Conservation (phyloP, 2,113 vertebrate genomes). For the Nerophis ophidion region DNA sequence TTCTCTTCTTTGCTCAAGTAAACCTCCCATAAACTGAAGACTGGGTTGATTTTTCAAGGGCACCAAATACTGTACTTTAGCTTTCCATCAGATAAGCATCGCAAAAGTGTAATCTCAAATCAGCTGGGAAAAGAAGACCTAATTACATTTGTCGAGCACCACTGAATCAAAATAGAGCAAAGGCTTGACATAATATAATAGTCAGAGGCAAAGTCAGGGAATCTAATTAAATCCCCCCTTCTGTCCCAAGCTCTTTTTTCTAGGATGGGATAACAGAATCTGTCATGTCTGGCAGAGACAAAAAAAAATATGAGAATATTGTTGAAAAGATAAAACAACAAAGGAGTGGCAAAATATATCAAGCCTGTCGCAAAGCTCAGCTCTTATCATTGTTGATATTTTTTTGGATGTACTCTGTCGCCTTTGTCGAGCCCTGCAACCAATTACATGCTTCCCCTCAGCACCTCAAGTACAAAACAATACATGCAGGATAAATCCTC, state of each 20-base stretch:
- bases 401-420: slow-evolving; percentile 61
- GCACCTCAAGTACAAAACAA: slow-evolving; percentile 56
- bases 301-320: slow-evolving; percentile 36
- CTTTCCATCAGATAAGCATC: slow-evolving; percentile 55
- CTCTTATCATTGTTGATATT: slow-evolving; percentile 60
- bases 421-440: slow-evolving; percentile 63
- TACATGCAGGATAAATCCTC: slow-evolving; percentile 41
- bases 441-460: slow-evolving; percentile 64
- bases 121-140: slow-evolving; percentile 47
- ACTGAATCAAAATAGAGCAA: slow-evolving; percentile 60
- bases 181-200: slow-evolving; percentile 64
- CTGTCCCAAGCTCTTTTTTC: slow-evolving; percentile 55
- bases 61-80: slow-evolving; percentile 37
- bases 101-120: slow-evolving; percentile 59
- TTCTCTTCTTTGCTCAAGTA: slow-evolving; percentile 14
- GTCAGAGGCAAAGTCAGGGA: slow-evolving; percentile 60
- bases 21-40: slow-evolving; percentile 39
- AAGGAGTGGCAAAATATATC: slow-evolving; percentile 45
- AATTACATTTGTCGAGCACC: slow-evolving; percentile 64
- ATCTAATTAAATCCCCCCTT: slow-evolving; percentile 69
- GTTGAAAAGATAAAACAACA: slow-evolving; percentile 65
- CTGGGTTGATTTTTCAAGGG: slow-evolving; percentile 39
- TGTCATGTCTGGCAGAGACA: slow-evolving; percentile 55
- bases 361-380: slow-evolving; percentile 55
- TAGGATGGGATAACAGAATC: slow-evolving; percentile 58